Evolutionary conservation across 2,888 invertebrate species (phyloP), one percentile per base, ranked within the genome.

Genomic region (Drosophila nigricruria): DNA sequence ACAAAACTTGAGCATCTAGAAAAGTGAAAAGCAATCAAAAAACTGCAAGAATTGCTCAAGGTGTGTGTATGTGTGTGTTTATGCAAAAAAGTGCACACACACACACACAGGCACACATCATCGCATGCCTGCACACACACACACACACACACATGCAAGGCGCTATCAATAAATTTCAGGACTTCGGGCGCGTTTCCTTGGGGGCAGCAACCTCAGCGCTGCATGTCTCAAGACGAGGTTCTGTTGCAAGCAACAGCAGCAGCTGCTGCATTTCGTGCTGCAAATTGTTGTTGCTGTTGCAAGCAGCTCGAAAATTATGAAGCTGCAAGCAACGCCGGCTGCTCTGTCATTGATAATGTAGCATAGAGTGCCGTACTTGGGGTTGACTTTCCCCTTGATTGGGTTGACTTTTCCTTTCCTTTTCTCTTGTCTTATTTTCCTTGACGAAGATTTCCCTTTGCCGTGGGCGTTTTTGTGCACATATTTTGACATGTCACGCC

Each of bases 401-500:
- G 30, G 56, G 38, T 70, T 76, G 69, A 73, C 81, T 82, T 85
- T 85, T 82, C 80, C 56, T 20, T 42, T 42, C 9, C 10, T 36
- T 52, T 66, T 72, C 42, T n/a, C 34, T 52, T 52, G 25, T 34
- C 30, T 38, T 25, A 16, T 14, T 80, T 74, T 70, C 58, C 58
- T 69, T 49, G 50, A 6, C 54, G 38, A 70, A 72, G 87, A 80
- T 86, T 83, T 79, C 38, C 49, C 16, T 73, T 72, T 78, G 85
- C 77, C 70, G 84, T 53, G 81, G 89, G 89, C 89, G 86, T 87
- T 49, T 73, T 43, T 73, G 85, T 81, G 74, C 78, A 89, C 72
- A 87, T 84, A 86, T 86, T 86, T 88, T 86, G 86, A 89, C 82
- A 82, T 86, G 86, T 84, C 86, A 86, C 86, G 89, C 86, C 86